A percentile compares a stretch with the other conserved stretches of the same genome.
These are phyloP conservation scores for Prosapia bicincta DNA, from an alignment of 2,888 invertebrate species.

Conservation along the genomic window DNA sequence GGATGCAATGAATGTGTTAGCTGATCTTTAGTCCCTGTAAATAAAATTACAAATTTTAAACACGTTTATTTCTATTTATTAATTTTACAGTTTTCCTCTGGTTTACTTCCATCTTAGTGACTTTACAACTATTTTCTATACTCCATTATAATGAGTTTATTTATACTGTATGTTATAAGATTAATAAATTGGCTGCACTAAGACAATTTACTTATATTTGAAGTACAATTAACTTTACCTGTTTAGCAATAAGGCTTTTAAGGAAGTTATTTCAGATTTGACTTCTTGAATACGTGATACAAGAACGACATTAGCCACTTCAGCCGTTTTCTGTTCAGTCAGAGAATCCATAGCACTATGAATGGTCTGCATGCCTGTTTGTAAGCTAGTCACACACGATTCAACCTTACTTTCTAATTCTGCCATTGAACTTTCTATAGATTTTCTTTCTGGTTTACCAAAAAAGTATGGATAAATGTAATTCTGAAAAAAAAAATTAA, in stretches of 20 bases:
- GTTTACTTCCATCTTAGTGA: too few species aligned
- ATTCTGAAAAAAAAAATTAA: slow-evolving; percentile 34
- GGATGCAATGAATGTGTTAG: too few species aligned
- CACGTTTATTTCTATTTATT: too few species aligned
- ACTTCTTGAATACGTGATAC: slow-evolving; percentile 32
- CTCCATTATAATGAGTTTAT: background rate
- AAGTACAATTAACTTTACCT: too few species aligned
- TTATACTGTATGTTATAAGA: too few species aligned
- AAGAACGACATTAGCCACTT: slow-evolving; percentile 6
- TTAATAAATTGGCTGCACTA: too few species aligned
- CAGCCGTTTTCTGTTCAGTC: slow-evolving; percentile 23
- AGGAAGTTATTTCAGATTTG: slow-evolving; percentile 33
- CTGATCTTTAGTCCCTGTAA: too few species aligned
- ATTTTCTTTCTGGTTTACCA: slow-evolving; percentile 22
- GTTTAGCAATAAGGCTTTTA: slow-evolving; percentile 34
- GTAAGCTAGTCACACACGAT: slow-evolving; percentile 24
- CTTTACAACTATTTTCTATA: background rate
- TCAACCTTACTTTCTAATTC: slow-evolving; percentile 31
- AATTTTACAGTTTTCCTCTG: too few species aligned
- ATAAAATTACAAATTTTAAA: too few species aligned
- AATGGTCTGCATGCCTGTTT: slow-evolving; percentile 27
- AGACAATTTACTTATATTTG: too few species aligned
- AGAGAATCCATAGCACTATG: slow-evolving; percentile 30
- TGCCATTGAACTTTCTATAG: slow-evolving; percentile 19
- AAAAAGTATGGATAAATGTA: slow-evolving; percentile 33